A percentile compares a stretch with the other conserved stretches of the same genome.
Evolutionary conservation across 2,888 invertebrate species (phyloP).

Genomic region (Drosophila picticornis): DNA sequence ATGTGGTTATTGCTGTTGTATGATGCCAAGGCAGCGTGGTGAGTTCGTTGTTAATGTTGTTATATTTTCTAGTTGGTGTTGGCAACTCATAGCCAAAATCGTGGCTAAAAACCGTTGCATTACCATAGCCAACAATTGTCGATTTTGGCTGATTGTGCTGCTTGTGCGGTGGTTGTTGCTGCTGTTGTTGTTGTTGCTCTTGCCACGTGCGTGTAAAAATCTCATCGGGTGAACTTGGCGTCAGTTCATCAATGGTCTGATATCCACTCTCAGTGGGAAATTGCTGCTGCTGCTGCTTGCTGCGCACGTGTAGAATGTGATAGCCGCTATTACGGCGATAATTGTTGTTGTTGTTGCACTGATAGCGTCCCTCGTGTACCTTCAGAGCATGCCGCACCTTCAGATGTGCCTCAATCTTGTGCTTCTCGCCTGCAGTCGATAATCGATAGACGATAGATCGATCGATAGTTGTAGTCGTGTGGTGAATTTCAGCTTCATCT

Average conservation of each 20-base stretch:
- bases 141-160: conserved; percentile 64
- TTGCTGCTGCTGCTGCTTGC: conserved; percentile 43
- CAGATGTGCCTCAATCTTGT: conserved; percentile 85
- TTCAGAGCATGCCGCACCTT: conserved; percentile 84
- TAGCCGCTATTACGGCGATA: conserved; percentile 74
- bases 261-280: conserved; percentile 79
- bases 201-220: conserved; percentile 77
- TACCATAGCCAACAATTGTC: conserved; percentile 48
- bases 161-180: conserved; percentile 40
- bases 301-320: conserved; percentile 81
- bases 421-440: conserved; percentile 80
- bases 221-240: conserved; percentile 77
- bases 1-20: conserved; percentile 20
- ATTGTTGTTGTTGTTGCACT: conserved; percentile 79
- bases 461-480: conserved; percentile 3
- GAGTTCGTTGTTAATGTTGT: conserved; percentile 43
- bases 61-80: conserved; percentile 58
- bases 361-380: conserved; percentile 84
- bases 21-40: conserved; percentile 76
- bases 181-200: conserved; percentile 54
- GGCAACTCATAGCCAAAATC: conserved; percentile 38
- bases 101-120: conserved; percentile 57
- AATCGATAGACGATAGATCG: not conserved
- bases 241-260: conserved; percentile 80
- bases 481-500: conserved; percentile 4